These are phyloP conservation scores for Haemorhous mexicanus DNA, from an alignment of 2,113 vertebrate genomes.

Conservation along the genomic window DNA sequence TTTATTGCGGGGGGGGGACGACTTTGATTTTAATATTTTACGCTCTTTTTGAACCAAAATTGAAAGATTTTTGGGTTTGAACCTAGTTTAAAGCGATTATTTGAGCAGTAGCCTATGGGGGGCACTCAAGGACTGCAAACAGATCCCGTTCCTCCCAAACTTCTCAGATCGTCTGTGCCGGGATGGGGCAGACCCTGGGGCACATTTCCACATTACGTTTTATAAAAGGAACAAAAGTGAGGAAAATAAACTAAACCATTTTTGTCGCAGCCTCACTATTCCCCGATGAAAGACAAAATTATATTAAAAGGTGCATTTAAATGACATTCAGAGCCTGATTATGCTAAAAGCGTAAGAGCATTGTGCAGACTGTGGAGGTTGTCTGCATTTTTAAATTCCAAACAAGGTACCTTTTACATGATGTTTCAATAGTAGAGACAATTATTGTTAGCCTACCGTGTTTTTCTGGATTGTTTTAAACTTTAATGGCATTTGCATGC, in stretches of 20 bases:
- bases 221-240: conserved; percentile 58
- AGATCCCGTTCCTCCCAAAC: neutral
- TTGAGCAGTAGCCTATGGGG: conserved; percentile 71
- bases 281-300: conserved; percentile 38
- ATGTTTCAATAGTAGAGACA: conserved; percentile 29
- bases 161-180: neutral
- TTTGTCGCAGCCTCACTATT: neutral
- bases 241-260: conserved; percentile 55
- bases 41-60: neutral
- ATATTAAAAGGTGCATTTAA: conserved; percentile 69
- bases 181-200: conserved; percentile 42
- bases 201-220: conserved; percentile 63
- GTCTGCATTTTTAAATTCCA: conserved; percentile 29
- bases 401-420: conserved; percentile 13
- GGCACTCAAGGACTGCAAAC: conserved; percentile 76
- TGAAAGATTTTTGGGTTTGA: neutral
- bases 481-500: conserved; percentile 6
- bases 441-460: conserved; percentile 64
- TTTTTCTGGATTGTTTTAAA: conserved; percentile 58
- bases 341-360: conserved; percentile 51
- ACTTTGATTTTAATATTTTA: neutral
- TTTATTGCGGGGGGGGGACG: fast-evolving
- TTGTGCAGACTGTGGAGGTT: neutral
- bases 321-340: conserved; percentile 51
- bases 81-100: neutral